Evolutionary conservation across 2,113 vertebrate species (phyloP), one percentile per base, ranked within the genome.

Genomic region (Sylvia atricapilla): DNA sequence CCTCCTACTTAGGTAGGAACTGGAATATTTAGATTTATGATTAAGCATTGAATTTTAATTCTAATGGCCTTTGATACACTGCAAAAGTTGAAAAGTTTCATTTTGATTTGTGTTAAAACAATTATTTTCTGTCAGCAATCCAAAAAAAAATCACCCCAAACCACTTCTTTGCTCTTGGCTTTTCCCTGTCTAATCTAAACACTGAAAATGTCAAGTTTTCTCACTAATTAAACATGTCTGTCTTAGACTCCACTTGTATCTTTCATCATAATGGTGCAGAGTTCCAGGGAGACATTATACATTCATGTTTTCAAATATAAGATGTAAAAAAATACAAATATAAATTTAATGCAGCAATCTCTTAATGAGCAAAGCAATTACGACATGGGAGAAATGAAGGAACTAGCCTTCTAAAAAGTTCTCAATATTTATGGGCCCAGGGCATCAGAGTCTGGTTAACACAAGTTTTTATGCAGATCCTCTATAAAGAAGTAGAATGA

Each of bases 131-230:
- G 76, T 80, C 84, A 92, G 75, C 62, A 95, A 87, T 84, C 80
- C 88, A 20, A 76, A 78, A 91, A 91, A 41, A 18, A 49, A 33
- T 15, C 27, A 84, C 24, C 15, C 37, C 22, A 35, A 86, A 84
- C 82, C 31, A 72, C 64, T 63, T 52, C 85, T 97, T 97, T 96
- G 96, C 96, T 96, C 83, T 96, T 87, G 93, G 94, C 97, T 98
- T 96, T 93, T 80, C 70, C 76, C 77, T 95, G 88, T 95, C 96
- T 97, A 88, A 94, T 97, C 95, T 96, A 97, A 97, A 97, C 95
- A 97, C 69, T 96, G 97, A 95, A 98, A 98, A 98, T 98, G 97
- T 98, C 97, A 98, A 96, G 96, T 97, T 97, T 97, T 96, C 95
- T 95, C 96, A 94, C 97, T 98, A 98, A 98, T 98, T 98, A 98